Percentiles rank a stretch among this genome's conserved stretches.
Conservation (phyloP, 2,888 invertebrate species). For the Pyrocoelia pectoralis region DNA sequence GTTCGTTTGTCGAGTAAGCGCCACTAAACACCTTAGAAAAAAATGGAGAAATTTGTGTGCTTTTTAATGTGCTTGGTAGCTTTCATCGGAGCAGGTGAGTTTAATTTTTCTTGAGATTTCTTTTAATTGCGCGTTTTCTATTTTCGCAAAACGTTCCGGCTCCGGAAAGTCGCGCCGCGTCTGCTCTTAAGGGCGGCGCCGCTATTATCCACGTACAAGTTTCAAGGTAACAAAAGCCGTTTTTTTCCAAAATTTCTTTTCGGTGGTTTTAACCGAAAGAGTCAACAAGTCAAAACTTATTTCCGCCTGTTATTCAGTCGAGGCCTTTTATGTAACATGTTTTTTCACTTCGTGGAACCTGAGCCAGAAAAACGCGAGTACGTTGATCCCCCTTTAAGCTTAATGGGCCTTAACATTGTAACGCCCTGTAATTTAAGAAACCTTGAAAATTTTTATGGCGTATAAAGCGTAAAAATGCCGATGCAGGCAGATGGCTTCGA, state of each 20-base stretch:
- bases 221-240: too few species aligned
- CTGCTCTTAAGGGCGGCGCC: too few species aligned
- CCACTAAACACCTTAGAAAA: background rate
- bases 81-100: slow-evolving; percentile 11
- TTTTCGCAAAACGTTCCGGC: too few species aligned
- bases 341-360: slow-evolving; percentile 5
- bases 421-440: background rate
- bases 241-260: too few species aligned
- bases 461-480: background rate
- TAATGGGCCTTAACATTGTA: background rate
- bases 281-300: background rate
- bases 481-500: background rate
- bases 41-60: slow-evolving; percentile 26
- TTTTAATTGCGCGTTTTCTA: background rate
- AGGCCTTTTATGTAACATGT: slow-evolving; percentile 10
- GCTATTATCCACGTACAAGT: too few species aligned
- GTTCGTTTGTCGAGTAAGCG: slow-evolving; percentile 8
- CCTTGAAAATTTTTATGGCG: background rate
- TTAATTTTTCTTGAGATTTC: background rate
- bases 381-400: background rate
- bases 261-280: too few species aligned
- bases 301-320: background rate
- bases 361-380: slow-evolving; percentile 7
- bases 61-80: slow-evolving; percentile 21
- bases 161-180: too few species aligned